phyloP scores from a whole-genome alignment of 2,888 invertebrate species.

The Drosophila atripex region DNA sequence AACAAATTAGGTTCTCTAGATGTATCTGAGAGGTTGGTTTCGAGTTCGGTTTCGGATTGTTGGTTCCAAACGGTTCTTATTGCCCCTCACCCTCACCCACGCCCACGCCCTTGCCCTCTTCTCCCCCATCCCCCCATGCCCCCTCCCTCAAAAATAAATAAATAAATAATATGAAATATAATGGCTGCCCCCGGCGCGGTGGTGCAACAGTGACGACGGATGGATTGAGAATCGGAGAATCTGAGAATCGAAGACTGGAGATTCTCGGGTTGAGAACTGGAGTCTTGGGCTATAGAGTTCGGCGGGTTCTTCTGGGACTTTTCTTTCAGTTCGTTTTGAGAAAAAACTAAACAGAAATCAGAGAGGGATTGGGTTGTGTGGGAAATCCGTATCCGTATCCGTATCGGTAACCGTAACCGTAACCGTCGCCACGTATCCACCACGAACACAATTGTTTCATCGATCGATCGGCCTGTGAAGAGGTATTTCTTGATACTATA shows the following conservation, averaged over 20 bases:
- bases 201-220: constrained; percentile 11
- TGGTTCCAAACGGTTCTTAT: background rate
- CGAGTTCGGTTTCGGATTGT: background rate
- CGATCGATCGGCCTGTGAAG: constrained; percentile 63
- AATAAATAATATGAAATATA: background rate
- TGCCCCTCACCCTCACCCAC: too few relatives aligned
- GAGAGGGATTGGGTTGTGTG: background rate
- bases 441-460: constrained; percentile 72
- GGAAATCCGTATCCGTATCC: background rate
- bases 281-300: background rate
- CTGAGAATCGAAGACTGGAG: background rate
- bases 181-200: constrained; percentile 11
- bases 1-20: background rate
- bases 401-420: background rate
- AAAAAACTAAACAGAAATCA: constrained; percentile 2
- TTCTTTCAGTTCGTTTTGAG: constrained; percentile 22
- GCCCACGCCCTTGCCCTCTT: too few relatives aligned
- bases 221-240: background rate
- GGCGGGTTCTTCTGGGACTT: constrained; percentile 12
- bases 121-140: too few relatives aligned
- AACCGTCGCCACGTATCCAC: constrained; percentile 8
- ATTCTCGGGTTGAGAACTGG: background rate
- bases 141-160: constrained; percentile 4
- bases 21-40: constrained; percentile 3
- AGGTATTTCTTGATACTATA: constrained; percentile 60